A percentile compares a stretch with the other conserved stretches of the same genome.
Conservation (phyloP, 2,888 invertebrate genomes). For the Villa cingulata region DNA sequence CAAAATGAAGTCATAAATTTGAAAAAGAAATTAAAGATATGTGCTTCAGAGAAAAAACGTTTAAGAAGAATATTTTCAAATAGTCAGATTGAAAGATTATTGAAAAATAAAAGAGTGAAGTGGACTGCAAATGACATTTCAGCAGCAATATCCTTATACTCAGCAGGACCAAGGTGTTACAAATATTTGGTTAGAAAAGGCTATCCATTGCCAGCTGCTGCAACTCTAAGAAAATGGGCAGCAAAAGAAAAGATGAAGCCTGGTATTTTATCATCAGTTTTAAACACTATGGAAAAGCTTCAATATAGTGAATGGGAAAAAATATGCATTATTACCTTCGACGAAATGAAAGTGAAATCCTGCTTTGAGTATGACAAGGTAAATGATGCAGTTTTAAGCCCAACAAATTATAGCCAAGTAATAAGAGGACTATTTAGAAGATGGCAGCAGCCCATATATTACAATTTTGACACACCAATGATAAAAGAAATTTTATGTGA, state of each 20-base stretch:
- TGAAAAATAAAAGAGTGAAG: conserved; percentile 2
- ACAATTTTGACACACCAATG: conserved; percentile 9
- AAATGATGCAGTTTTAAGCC: neutral
- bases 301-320: conserved; percentile 4
- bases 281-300: conserved; percentile 5
- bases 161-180: conserved; percentile 7
- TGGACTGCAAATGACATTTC: conserved; percentile 10
- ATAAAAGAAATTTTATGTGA: neutral
- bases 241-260: conserved; percentile 9
- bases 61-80: conserved; percentile 6
- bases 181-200: conserved; percentile 6
- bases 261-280: conserved; percentile 6
- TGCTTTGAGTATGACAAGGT: conserved; percentile 6
- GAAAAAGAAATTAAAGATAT: neutral
- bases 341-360: conserved; percentile 11
- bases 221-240: conserved; percentile 10
- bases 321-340: conserved; percentile 12
- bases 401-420: conserved; percentile 9
- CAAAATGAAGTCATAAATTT: neutral
- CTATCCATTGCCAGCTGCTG: conserved; percentile 8
- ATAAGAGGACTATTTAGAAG: conserved; percentile 7
- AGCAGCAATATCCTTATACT: conserved; percentile 7
- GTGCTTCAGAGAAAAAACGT: neutral
- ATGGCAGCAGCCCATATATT: conserved; percentile 14
- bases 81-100: conserved; percentile 9